Conservation (phyloP, 2,888 invertebrate genomes). For the Pristionchus maxplancki region DNA sequence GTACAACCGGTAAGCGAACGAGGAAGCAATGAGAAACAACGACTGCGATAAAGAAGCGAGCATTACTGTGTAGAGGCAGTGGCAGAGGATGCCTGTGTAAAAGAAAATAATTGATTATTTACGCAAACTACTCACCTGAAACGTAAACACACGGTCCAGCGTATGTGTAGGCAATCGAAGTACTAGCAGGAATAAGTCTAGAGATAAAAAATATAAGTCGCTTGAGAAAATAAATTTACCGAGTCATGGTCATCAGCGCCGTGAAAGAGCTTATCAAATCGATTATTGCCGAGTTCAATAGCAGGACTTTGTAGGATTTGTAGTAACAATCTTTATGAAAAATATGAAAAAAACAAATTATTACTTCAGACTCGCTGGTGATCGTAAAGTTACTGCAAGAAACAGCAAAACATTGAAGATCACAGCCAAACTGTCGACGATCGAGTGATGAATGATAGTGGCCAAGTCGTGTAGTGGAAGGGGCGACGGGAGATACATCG, state of each 20-base stretch:
- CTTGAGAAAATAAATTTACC: neutral
- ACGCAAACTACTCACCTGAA: neutral
- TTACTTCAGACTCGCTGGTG: neutral
- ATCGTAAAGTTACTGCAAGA: neutral
- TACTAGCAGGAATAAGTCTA: neutral
- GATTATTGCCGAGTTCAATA: neutral
- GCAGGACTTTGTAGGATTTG: neutral
- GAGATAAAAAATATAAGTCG: neutral
- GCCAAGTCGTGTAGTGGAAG: neutral
- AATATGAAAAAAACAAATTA: neutral
- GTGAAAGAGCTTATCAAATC: neutral
- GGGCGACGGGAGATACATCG: neutral
- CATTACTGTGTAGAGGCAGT: neutral
- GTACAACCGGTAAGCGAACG: constrained; percentile 18
- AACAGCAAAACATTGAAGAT: neutral
- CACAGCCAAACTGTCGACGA: neutral
- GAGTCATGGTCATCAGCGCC: neutral
- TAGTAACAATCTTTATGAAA: neutral
- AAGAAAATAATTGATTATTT: neutral
- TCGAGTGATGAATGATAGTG: neutral
- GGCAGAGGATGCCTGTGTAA: neutral
- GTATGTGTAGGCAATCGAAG: neutral
- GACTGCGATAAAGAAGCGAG: neutral
- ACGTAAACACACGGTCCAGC: neutral
- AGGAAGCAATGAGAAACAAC: neutral